Conservation (phyloP, 2,888 invertebrate species). For the Lamellibrachia columna region DNA sequence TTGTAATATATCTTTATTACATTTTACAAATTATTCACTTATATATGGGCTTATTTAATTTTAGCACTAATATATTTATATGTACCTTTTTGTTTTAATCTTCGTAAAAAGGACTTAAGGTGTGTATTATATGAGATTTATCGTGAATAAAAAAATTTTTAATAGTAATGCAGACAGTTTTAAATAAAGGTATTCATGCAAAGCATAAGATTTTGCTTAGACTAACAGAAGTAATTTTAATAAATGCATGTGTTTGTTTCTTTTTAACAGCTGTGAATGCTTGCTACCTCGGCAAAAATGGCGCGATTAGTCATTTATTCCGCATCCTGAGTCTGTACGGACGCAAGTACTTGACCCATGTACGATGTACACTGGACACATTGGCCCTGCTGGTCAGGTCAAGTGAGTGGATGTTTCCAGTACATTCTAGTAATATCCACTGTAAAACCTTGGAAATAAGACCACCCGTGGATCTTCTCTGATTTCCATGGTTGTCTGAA, state of each 20-base stretch:
- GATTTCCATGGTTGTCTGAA: background rate
- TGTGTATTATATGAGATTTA: no score
- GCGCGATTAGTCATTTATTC: constrained; percentile 59
- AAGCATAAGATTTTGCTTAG: no score
- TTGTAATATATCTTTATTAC: no score
- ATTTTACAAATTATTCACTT: no score
- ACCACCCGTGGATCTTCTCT: background rate
- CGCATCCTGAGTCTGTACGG: constrained; percentile 56
- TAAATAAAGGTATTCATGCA: no score
- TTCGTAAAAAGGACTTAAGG: no score
- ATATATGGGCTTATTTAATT: no score
- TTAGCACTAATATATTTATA: no score
- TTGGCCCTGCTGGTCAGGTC: constrained; percentile 77
- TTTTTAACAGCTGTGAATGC: constrained; percentile 60
- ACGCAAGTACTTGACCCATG: constrained; percentile 62
- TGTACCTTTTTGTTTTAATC: no score
- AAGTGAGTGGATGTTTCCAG: constrained; percentile 68
- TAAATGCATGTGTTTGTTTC: background rate
- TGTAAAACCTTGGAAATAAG: background rate
- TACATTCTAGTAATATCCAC: background rate
- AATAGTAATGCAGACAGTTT: no score
- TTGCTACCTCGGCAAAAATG: constrained; percentile 62
- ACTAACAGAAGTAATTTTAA: no score
- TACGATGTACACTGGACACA: constrained; percentile 75
- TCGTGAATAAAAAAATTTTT: no score